phyloP scores from a whole-genome alignment of 2,888 invertebrate species.

The Glyphotaelius pellucidus region DNA sequence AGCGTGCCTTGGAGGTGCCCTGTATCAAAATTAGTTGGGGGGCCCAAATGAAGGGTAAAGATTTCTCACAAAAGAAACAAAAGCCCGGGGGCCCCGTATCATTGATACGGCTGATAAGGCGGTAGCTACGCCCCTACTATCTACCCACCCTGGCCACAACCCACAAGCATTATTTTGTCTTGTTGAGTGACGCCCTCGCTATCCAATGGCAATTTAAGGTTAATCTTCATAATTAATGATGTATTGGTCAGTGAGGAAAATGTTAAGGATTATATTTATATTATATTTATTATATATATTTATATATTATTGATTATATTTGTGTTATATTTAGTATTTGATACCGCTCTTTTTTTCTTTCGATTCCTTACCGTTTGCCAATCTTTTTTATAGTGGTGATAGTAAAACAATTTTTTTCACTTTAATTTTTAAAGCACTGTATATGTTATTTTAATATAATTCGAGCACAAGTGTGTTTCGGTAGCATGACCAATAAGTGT shows the following conservation, averaged over 20 bases:
- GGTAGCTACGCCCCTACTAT: too few relatives aligned
- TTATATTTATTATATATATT: too few relatives aligned
- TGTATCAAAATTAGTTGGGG: too few relatives aligned
- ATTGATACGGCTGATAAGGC: too few relatives aligned
- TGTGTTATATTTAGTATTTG: not conserved
- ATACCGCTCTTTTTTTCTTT: not conserved
- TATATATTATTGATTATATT: too few relatives aligned
- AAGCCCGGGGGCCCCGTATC: too few relatives aligned
- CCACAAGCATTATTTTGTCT: not conserved
- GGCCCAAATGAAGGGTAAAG: too few relatives aligned
- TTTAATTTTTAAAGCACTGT: not conserved
- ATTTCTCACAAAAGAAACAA: too few relatives aligned
- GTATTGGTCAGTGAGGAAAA: not conserved
- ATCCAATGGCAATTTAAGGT: not conserved
- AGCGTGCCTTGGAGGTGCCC: too few relatives aligned
- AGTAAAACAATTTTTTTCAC: not conserved
- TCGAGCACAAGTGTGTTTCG: not conserved
- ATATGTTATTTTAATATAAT: not conserved
- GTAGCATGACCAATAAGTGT: not conserved
- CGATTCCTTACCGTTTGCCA: not conserved
- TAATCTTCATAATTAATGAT: not conserved
- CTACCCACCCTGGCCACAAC: not conserved
- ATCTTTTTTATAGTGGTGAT: not conserved
- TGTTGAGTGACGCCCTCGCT: not conserved
- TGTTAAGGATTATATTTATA: too few relatives aligned